Evolutionary conservation across 1,140 invertebrate species (phyloP).

Genomic region (Drosophila neocordata): DNA sequence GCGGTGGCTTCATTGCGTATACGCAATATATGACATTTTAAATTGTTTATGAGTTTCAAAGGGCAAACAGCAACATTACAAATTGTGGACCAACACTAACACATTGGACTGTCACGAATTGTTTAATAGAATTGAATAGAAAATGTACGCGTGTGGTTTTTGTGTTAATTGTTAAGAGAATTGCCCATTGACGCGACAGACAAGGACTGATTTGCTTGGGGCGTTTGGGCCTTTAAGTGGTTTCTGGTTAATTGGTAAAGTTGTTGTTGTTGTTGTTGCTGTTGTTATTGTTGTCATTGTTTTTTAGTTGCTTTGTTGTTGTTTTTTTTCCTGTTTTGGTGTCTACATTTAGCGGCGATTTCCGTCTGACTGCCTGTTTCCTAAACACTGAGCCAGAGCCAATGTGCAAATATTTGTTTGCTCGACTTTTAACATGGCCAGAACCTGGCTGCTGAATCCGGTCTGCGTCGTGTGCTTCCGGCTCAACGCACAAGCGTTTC

Average conservation of each 20-base stretch:
- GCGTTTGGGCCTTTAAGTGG: constrained; percentile 58
- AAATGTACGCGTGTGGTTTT: constrained; percentile 37
- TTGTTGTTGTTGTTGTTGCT: constrained; percentile 21
- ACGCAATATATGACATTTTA: constrained; percentile 77
- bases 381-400: constrained; percentile 2
- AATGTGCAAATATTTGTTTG: constrained; percentile 67
- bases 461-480: constrained; percentile 24
- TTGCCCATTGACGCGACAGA: constrained; percentile 40
- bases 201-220: constrained; percentile 67
- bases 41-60: constrained; percentile 73
- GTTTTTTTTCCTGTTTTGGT: constrained; percentile 28
- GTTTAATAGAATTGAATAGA: constrained; percentile 60
- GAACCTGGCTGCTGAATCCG: constrained; percentile 8
- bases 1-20: constrained; percentile 52
- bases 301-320: too few relatives aligned
- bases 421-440: constrained; percentile 29
- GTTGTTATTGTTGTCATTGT: constrained; percentile 32
- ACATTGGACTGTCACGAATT: constrained; percentile 31
- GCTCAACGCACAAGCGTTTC: constrained; percentile 26
- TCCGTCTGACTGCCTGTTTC: constrained; percentile 22
- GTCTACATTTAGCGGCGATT: constrained; percentile 51
- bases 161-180: constrained; percentile 72
- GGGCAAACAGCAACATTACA: constrained; percentile 40
- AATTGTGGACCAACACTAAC: constrained; percentile 24
- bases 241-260: constrained; percentile 57